phyloP scores from a whole-genome alignment of 64 coral and sea anemone genomes.

The Montipora capricornis region DNA sequence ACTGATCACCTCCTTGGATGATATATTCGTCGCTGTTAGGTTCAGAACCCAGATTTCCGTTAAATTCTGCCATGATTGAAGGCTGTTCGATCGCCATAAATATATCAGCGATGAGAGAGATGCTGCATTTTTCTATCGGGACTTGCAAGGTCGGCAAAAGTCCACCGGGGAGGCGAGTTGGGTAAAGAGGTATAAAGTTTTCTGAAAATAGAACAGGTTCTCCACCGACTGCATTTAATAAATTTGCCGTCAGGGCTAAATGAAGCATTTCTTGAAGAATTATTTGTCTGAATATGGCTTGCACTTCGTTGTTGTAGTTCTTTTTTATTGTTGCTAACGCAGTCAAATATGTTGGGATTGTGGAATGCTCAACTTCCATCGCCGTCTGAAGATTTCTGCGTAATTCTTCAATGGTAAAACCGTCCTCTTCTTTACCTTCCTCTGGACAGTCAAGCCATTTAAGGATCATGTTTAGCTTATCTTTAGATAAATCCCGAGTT shows the following conservation, averaged over 20 bases:
- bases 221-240: conserved; percentile 67
- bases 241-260: conserved; percentile 45
- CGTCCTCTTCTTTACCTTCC: neutral
- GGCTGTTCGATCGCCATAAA: conserved; percentile 64
- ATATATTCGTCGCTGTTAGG: neutral
- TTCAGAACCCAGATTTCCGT: too few species aligned
- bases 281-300: conserved; percentile 12
- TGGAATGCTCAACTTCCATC: conserved; percentile 55
- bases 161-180: conserved; percentile 44
- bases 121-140: conserved; percentile 27
- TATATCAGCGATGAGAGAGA: conserved; percentile 21
- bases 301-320: conserved; percentile 35
- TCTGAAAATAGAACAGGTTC: conserved; percentile 2
- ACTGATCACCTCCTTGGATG: neutral
- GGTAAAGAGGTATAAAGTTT: conserved; percentile 56
- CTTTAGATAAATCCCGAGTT: conserved; percentile 44
- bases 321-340: conserved; percentile 37
- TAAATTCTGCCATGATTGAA: neutral
- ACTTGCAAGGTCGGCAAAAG: conserved; percentile 13
- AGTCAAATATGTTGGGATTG: conserved; percentile 65
- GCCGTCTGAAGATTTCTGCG: conserved; percentile 36
- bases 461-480: conserved; percentile 41
- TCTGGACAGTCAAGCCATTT: conserved; percentile 33
- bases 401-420: conserved; percentile 44
- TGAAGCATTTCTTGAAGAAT: conserved; percentile 70